A percentile compares a stretch with the other conserved stretches of the same genome.
phyloP scores from a whole-genome alignment of 2,888 invertebrate genomes.

The Metallyticus violacea region DNA sequence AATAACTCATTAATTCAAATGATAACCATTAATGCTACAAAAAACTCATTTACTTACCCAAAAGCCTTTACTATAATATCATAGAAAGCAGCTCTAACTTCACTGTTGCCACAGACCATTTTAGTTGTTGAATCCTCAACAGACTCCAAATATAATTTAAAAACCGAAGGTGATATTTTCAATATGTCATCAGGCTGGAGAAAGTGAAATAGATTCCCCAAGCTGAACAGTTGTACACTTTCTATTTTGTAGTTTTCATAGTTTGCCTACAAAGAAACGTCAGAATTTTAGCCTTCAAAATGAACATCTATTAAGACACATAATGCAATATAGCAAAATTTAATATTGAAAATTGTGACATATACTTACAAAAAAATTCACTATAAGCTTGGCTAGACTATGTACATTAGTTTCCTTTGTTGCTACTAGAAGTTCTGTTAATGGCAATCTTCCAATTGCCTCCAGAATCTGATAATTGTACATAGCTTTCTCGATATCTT shows the following conservation, averaged over 20 bases:
- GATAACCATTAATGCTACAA: background rate
- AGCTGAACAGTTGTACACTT: constrained; percentile 21
- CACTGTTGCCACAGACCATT: constrained; percentile 14
- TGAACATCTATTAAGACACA: no score
- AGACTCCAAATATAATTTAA: constrained; percentile 34
- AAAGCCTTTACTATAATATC: constrained; percentile 20
- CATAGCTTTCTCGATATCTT: constrained; percentile 19
- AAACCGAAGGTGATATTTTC: constrained; percentile 26
- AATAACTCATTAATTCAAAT: no score
- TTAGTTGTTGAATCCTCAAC: constrained; percentile 11
- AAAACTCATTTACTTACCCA: constrained; percentile 15
- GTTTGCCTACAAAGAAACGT: background rate
- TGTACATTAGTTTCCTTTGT: constrained; percentile 14
- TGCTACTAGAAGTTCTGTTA: constrained; percentile 27
- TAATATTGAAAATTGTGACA: no score
- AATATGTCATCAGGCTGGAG: constrained; percentile 19
- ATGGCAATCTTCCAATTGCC: constrained; percentile 20
- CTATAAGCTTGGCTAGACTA: constrained; percentile 4
- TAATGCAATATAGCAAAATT: no score
- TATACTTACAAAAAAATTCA: constrained; percentile 8
- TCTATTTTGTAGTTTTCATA: background rate
- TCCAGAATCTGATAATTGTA: constrained; percentile 17
- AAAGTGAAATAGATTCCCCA: constrained; percentile 35
- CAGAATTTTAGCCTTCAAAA: no score
- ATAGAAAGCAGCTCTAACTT: constrained; percentile 19